These are phyloP conservation scores for Magallana ariakensis DNA, from an alignment of 1,140 invertebrate species.

Conservation along the genomic window DNA sequence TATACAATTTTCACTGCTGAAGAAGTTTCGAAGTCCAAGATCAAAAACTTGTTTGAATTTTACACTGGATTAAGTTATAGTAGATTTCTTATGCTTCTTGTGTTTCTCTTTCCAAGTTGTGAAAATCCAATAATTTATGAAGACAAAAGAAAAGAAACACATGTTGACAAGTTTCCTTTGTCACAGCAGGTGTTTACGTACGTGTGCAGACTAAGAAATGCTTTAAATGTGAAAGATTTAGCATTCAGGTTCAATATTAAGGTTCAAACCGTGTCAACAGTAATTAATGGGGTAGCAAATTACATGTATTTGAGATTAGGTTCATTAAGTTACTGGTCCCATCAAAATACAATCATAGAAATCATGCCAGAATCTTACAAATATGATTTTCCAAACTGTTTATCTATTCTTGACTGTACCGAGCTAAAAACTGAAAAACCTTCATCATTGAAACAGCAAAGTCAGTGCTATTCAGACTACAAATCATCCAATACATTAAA, in stretches of 20 bases:
- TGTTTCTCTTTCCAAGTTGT: not conserved
- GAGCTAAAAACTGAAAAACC: slow-evolving; percentile 41
- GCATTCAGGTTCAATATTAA: slow-evolving; percentile 38
- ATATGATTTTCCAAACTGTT: slow-evolving; percentile 22
- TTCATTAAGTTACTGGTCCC: slow-evolving; percentile 40
- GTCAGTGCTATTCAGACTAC: slow-evolving; percentile 41
- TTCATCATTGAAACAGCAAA: slow-evolving; percentile 8
- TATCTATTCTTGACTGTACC: slow-evolving; percentile 34
- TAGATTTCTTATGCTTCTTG: not conserved
- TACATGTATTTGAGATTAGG: slow-evolving; percentile 41
- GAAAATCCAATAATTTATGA: not conserved
- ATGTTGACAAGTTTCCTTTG: not conserved
- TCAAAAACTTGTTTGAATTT: slow-evolving; percentile 5
- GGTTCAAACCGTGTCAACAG: slow-evolving; percentile 37
- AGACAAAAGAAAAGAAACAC: too few species aligned
- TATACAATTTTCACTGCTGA: not conserved
- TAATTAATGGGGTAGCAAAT: too few species aligned
- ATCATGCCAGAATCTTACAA: slow-evolving; percentile 18
- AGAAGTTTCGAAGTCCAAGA: not conserved
- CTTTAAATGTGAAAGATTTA: slow-evolving; percentile 28
- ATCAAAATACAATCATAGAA: not conserved
- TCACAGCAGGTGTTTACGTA: slow-evolving; percentile 13
- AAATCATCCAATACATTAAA: slow-evolving; percentile 28
- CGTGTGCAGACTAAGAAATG: slow-evolving; percentile 33
- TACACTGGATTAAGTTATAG: not conserved